Base-by-base conservation (phyloP, 2,113 vertebrate species). In the Lipotes vexillifer region DNA sequence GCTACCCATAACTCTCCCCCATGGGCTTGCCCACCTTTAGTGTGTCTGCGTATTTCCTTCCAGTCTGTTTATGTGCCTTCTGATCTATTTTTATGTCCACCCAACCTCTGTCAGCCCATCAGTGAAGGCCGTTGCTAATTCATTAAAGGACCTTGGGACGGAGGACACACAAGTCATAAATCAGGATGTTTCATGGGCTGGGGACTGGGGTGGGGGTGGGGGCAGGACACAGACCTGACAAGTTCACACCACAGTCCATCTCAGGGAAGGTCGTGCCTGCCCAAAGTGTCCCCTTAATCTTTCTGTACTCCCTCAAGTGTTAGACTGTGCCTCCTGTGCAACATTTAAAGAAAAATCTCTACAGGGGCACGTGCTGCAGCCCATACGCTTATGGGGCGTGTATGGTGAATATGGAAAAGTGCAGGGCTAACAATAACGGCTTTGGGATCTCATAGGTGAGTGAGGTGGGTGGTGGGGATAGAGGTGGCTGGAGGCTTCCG, bases 1-100 rank as follows among this genome's bases (percentile, higher is more conserved):
- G 44, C 25, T 41, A 44, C 46, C 23, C 25, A 13, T 65, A 44
- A 21, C 93, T 89, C 33, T 75, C 17, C 7, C n/a, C 84, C 9
- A 20, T 1, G 41, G 57, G 33, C 46, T 57, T 63, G 46, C 25
- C 41, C 41, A 6, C 71, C 77, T 68, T 95, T 66, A 95, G 25
- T 86, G 25, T 84, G 75, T 84, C n/a, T 69, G 6, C 77, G 17
- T 75, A n/a, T 94, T 96, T 88, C 18, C 36, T 92, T 90, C 25
- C 21, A 59, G 63, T 87, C 69, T 71, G 66, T 89, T 96, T 94
- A 91, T 93, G 74, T 92, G 90, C 31, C 44, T 89, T 61, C 69
- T 96, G 41, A 90, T 94, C 92, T 93, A 90, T 94, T 95, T 97
- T 96, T 96, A 85, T 69, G 86, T 57, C 21, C 33, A 61, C 5